A percentile compares a stretch with the other conserved stretches of the same genome.
These are phyloP conservation scores for Cnemophilus loriae DNA, from an alignment of 2,113 vertebrate genomes.

Conservation along the genomic window DNA sequence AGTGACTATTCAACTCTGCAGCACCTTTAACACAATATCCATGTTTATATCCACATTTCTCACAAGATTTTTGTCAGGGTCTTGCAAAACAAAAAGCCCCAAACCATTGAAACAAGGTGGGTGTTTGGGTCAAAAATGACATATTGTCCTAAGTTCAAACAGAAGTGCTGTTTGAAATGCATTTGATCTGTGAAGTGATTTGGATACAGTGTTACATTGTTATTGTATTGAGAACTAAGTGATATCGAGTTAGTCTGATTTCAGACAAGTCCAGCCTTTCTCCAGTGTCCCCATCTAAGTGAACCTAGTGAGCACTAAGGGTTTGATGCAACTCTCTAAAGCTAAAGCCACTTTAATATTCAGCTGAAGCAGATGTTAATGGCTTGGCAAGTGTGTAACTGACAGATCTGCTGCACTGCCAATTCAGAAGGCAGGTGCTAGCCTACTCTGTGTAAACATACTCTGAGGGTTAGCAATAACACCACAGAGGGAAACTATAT, in stretches of 20 bases:
- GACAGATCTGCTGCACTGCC: neutral
- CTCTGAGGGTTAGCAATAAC: neutral
- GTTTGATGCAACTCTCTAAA: neutral
- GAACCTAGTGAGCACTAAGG: neutral
- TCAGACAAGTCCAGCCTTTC: neutral
- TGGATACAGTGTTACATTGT: neutral
- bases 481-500: neutral
- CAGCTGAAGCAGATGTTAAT: neutral
- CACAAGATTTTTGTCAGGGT: rapidly evolving
- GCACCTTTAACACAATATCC: neutral
- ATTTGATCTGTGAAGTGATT: neutral
- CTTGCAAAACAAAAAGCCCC: neutral
- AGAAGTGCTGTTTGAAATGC: neutral
- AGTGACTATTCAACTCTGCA: neutral
- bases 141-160: neutral
- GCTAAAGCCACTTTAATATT: neutral
- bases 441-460: neutral
- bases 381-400: neutral
- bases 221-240: neutral
- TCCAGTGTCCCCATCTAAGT: neutral
- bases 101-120: neutral
- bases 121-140: neutral
- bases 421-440: neutral
- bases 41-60: neutral
- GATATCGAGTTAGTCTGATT: neutral